These are phyloP conservation scores for Candoia aspera DNA, from an alignment of 2,113 vertebrate species.

Conservation along the genomic window DNA sequence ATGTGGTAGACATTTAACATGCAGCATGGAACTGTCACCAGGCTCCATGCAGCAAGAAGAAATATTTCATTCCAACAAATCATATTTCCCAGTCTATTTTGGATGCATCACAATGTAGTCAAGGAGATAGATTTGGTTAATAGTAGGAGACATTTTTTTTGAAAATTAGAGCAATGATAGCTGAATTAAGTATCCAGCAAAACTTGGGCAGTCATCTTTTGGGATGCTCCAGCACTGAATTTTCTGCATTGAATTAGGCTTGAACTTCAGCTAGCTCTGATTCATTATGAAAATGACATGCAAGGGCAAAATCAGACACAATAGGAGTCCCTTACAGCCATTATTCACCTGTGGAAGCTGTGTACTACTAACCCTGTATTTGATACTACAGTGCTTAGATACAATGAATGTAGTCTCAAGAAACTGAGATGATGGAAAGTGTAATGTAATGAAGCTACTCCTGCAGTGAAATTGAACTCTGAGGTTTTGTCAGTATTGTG, in stretches of 20 bases:
- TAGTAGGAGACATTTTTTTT: not conserved
- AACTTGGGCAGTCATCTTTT: not conserved
- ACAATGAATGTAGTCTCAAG: not conserved
- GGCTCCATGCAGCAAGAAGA: not conserved
- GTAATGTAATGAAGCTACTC: not conserved
- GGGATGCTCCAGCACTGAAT: not conserved
- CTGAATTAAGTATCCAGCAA: not conserved
- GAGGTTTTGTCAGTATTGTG: not conserved
- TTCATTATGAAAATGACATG: not conserved
- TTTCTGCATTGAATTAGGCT: not conserved
- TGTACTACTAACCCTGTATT: not conserved
- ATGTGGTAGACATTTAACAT: constrained; percentile 12
- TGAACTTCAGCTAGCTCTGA: not conserved
- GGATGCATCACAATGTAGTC: not conserved
- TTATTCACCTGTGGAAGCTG: not conserved
- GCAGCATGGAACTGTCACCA: not conserved
- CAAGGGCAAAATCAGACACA: not conserved
- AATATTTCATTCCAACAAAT: not conserved
- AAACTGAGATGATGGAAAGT: not conserved
- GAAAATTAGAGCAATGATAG: not conserved
- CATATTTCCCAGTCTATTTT: not conserved
- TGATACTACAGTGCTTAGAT: not conserved
- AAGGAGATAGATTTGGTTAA: not conserved
- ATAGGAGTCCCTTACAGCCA: not conserved
- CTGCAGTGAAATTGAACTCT: not conserved